Base-by-base conservation (phyloP, 2,113 vertebrate species). In the Psittacus erithacus region DNA sequence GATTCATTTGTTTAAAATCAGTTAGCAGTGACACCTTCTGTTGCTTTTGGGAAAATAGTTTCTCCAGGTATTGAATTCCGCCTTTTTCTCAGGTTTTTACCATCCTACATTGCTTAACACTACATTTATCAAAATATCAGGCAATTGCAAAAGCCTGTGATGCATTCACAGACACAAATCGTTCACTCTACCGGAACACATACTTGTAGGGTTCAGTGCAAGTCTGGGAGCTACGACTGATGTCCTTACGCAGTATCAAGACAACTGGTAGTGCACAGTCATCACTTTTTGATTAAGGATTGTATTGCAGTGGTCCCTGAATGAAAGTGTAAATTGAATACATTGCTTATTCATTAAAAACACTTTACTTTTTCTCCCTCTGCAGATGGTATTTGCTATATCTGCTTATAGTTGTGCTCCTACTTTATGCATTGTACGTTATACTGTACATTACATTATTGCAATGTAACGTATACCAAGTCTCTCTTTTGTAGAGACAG, bases 1-100 rank as follows among this genome's bases (percentile, higher is more conserved):
- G 53, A 82, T 86, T 90, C 77, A 84, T 90, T 95, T 92, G 86
- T 90, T 97, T 91, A 86, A 96, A 84, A 86, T 81, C 93, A 94
- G 88, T 96, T 95, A 95, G 96, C 76, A 96, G 96, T 97, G 95
- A 97, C 95, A 95, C 95, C 94, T 97, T 96, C 95, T 97, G 97
- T 97, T 96, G 91, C 95, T 91, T 96, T 97, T 73, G 82, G 82
- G 94, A 82, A 96, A 96, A 93, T 10, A 88, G 49, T 86, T 94
- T 95, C 25, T 80, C 38, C 77, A 96, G 92, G 92, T 95, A 79
- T 11, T 49, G 43, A 80, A 60, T 88, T 92, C 35, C 52, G n/a
- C 1, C 22, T 78, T 94, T 93, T 94, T 50, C 49, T 83, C 9
- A 14, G 35, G 38, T 65, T 39, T 90, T 75, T 7, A 33, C 8